Evolutionary conservation across 2,888 invertebrate species (phyloP), one percentile per base, ranked within the genome.

Genomic region (Linyphia triangularis): DNA sequence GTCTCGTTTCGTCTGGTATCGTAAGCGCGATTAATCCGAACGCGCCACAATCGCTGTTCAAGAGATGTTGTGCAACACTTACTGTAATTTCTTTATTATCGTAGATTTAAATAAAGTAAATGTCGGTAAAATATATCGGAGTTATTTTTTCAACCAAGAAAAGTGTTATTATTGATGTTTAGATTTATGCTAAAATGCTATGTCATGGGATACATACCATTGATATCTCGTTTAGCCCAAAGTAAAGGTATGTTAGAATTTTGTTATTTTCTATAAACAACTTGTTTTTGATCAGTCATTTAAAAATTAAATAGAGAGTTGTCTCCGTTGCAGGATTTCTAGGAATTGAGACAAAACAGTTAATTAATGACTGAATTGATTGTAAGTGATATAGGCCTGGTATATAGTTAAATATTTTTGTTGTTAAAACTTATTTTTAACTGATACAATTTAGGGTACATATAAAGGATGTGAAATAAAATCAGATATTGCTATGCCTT

Each of bases 51-150:
- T 77, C 75, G 61, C n/a, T 75, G 59, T 85, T 59, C 22, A 79
- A 7, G 43, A 77, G 43, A 33, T 79, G 79, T 79, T 78, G 22
- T 13, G 51, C 63, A 30, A 72, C 82, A 72, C 16, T 65, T 72
- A n/a, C 30, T 85, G 85, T 85, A 85, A 85, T 78, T 78, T 85
- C 61, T 70, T 85, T 70, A 83, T 61, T 51, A 43, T 78, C 43
- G 69, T 77, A 69, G 59, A 30, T 37, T 63, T 85, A 33, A 85
- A 85, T 85, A 85, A 85, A 85, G 59, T 57, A 69, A 61, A 61
- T 77, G 77, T 61, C 77, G 77, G 61, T 77, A 10, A 30, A 67
- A 24, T 63, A 16, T 37, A 61, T 37, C 77, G 40, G 51, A 77
- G 77, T 77, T 13, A 61, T 63, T 77, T 70, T 40, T 73, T 73